Evolutionary conservation across 2,113 vertebrate species (phyloP).

Genomic region (Ariopsis seemanni): DNA sequence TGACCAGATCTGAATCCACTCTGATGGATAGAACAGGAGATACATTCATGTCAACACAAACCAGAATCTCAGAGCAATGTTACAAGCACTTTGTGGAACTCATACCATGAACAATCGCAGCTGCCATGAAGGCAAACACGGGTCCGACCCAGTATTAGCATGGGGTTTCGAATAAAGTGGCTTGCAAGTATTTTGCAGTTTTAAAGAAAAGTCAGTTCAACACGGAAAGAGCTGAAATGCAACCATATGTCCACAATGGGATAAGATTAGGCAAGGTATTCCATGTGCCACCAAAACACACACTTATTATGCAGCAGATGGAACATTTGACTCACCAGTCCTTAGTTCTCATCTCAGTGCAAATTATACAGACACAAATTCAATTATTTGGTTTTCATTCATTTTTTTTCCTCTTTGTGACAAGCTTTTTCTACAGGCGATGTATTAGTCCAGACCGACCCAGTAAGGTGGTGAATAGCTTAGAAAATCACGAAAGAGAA

Average conservation of each 20-base stretch:
- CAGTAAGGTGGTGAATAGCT: neutral
- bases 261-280: neutral
- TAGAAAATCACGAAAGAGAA: neutral
- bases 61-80: neutral
- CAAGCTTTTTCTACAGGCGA: neutral
- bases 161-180: neutral
- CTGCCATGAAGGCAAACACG: neutral
- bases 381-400: neutral
- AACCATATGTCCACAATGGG: neutral
- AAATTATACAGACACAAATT: neutral
- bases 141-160: neutral
- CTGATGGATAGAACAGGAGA: neutral
- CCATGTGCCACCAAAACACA: neutral
- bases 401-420: neutral
- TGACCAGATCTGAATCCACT: neutral
- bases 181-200: neutral
- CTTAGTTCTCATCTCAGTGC: neutral
- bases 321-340: slow-evolving; percentile 10
- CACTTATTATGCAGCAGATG: neutral
- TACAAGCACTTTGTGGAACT: neutral
- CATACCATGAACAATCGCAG: neutral
- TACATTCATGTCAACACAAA: neutral
- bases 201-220: neutral
- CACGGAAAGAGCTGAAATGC: neutral
- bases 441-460: neutral